Percentiles rank a stretch among this genome's conserved stretches.
These are phyloP conservation scores for Macroteleia sp. DNA, from an alignment of 2,888 invertebrate genomes.

Conservation along the genomic window DNA sequence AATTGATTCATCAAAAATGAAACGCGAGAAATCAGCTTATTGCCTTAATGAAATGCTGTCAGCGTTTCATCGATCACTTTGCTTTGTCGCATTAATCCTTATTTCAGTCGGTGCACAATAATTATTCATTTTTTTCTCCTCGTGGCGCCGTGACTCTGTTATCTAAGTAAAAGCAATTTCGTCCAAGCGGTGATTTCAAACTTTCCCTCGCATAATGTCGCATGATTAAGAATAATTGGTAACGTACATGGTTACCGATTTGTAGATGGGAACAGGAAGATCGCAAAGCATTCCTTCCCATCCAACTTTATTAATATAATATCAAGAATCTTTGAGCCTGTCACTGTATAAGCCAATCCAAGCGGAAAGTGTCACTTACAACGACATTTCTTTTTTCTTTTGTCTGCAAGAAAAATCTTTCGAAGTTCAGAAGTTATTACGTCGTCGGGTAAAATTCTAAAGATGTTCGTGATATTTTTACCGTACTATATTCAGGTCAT, in stretches of 20 bases:
- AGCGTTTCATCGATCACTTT: slow-evolving; percentile 9
- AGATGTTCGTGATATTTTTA: slow-evolving; percentile 30
- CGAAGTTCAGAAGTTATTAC: slow-evolving; percentile 18
- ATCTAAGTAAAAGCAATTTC: slow-evolving; percentile 32
- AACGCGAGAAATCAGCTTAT: not conserved
- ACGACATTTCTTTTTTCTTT: slow-evolving; percentile 21
- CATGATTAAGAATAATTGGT: slow-evolving; percentile 24
- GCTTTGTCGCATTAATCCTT: slow-evolving; percentile 14
- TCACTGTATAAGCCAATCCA: slow-evolving; percentile 19
- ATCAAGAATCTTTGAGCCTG: slow-evolving; percentile 10
- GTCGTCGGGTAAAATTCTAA: slow-evolving; percentile 6
- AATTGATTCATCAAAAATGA: too few relatives aligned
- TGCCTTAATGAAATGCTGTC: slow-evolving; percentile 19
- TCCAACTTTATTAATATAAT: slow-evolving; percentile 19
- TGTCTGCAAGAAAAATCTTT: slow-evolving; percentile 10
- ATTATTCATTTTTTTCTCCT: slow-evolving; percentile 18
- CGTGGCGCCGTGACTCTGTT: slow-evolving; percentile 7
- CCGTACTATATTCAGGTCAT: slow-evolving; percentile 4
- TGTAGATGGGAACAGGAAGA: slow-evolving; percentile 7
- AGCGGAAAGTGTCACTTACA: slow-evolving; percentile 38
- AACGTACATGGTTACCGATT: slow-evolving; percentile 17
- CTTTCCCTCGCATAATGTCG: slow-evolving; percentile 23
- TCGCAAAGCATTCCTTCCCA: slow-evolving; percentile 9
- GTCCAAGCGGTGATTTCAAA: slow-evolving; percentile 25
- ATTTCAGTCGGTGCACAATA: slow-evolving; percentile 9